Evolutionary conservation across 2,888 invertebrate genomes (phyloP).

Genomic region (Xanthorhoe spadicearia): DNA sequence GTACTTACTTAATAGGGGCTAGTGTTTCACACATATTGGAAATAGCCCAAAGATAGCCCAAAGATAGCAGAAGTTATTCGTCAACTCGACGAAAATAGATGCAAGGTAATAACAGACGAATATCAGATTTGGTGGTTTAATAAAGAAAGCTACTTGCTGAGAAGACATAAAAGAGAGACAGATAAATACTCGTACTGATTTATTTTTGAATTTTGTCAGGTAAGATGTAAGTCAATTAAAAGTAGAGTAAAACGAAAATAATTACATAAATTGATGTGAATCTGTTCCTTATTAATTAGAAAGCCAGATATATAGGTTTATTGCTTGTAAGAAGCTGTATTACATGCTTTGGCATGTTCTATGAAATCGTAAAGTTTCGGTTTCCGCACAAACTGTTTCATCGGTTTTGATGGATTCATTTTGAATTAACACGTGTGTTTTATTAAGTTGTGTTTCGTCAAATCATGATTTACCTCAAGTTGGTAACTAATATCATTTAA

Average conservation of each 20-base stretch:
- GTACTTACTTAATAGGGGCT: too few relatives aligned
- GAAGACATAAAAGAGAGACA: too few relatives aligned
- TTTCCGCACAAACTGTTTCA: conserved; percentile 54
- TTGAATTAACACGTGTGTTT: background rate
- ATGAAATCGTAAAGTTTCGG: conserved; percentile 61
- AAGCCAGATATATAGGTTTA: conserved; percentile 52
- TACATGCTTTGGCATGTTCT: conserved; percentile 52
- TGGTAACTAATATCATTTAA: too few relatives aligned
- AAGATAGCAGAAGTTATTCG: too few relatives aligned
- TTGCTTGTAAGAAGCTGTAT: conserved; percentile 67
- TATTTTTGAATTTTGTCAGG: too few relatives aligned
- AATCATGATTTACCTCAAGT: background rate
- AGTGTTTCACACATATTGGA: too few relatives aligned
- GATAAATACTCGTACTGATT: too few relatives aligned
- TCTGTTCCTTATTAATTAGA: conserved; percentile 20
- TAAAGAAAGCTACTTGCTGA: too few relatives aligned
- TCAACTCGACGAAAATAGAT: too few relatives aligned
- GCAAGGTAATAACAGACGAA: too few relatives aligned
- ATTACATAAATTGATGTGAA: background rate
- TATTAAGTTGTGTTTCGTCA: background rate
- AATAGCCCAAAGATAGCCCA: too few relatives aligned
- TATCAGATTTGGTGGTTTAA: too few relatives aligned
- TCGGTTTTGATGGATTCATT: conserved; percentile 35
- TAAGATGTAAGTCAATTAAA: background rate
- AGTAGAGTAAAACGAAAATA: background rate